phyloP scores from a whole-genome alignment of 64 coral and sea anemone species.

The Montipora capricornis region DNA sequence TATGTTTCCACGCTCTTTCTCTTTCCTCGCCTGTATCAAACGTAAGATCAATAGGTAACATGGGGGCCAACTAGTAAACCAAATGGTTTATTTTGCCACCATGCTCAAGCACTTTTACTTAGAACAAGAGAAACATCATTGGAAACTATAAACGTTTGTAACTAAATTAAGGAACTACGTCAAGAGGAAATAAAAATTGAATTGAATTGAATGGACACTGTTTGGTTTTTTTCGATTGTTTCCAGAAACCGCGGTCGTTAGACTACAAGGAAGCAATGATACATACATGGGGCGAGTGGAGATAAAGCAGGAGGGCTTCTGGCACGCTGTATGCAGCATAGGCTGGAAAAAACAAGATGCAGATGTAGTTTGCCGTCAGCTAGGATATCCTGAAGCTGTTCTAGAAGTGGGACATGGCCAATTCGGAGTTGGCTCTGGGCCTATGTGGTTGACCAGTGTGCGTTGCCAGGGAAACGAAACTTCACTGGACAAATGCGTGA shows the following conservation, averaged over 20 bases:
- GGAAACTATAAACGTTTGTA: too few species aligned
- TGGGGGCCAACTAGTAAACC: too few species aligned
- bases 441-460: constrained; percentile 36
- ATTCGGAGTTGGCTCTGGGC: constrained; percentile 17
- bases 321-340: constrained; percentile 31
- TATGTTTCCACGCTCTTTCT: too few species aligned
- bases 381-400: constrained; percentile 26
- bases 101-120: too few species aligned
- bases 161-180: too few species aligned
- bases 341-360: constrained; percentile 39
- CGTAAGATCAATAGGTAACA: too few species aligned
- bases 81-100: too few species aligned
- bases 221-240: neutral
- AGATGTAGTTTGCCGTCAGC: constrained; percentile 57
- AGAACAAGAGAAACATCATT: too few species aligned
- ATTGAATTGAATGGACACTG: too few species aligned
- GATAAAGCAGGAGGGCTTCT: constrained; percentile 21
- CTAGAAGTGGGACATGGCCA: constrained; percentile 20
- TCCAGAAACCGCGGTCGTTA: constrained; percentile 13
- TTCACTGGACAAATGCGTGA: constrained; percentile 39
- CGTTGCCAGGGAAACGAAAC: constrained; percentile 30
- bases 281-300: constrained; percentile 46
- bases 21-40: too few species aligned
- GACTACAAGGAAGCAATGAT: neutral
- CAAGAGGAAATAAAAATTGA: too few species aligned